phyloP scores from a whole-genome alignment of 2,113 vertebrate species.

The Fregetta grallaria region DNA sequence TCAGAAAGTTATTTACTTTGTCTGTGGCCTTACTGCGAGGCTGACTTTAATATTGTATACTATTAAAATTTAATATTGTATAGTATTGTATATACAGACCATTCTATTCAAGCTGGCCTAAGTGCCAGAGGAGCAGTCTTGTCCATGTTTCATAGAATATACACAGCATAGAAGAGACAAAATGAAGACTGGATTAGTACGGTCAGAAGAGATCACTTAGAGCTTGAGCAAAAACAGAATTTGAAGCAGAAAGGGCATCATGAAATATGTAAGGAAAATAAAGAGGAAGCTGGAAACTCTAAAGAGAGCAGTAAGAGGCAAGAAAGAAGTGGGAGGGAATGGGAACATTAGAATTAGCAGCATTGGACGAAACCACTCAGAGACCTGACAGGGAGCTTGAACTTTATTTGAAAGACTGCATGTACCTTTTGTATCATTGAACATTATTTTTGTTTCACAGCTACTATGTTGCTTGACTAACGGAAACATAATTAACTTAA shows the following conservation, averaged over 20 bases:
- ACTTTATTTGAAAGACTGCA: background rate
- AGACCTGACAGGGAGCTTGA: background rate
- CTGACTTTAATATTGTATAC: background rate
- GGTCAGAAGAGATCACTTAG: background rate
- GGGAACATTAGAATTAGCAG: background rate
- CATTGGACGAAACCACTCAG: background rate
- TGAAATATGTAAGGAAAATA: background rate
- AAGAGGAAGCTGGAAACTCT: background rate
- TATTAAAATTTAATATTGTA: background rate
- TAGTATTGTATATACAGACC: background rate
- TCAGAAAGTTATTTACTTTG: background rate
- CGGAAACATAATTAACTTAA: background rate
- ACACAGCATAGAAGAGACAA: background rate
- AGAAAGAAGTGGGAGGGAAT: background rate
- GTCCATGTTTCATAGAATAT: background rate
- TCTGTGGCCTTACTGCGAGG: background rate
- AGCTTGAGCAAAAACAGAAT: background rate
- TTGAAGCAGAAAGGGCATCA: background rate
- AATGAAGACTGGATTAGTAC: background rate
- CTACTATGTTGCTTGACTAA: background rate
- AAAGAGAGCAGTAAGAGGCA: background rate
- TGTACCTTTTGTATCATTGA: background rate
- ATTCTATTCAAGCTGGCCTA: fast-evolving
- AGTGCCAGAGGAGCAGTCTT: background rate
- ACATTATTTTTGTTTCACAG: background rate